Conservation (phyloP, 2,888 invertebrate species). For the Papilio elwesi region DNA sequence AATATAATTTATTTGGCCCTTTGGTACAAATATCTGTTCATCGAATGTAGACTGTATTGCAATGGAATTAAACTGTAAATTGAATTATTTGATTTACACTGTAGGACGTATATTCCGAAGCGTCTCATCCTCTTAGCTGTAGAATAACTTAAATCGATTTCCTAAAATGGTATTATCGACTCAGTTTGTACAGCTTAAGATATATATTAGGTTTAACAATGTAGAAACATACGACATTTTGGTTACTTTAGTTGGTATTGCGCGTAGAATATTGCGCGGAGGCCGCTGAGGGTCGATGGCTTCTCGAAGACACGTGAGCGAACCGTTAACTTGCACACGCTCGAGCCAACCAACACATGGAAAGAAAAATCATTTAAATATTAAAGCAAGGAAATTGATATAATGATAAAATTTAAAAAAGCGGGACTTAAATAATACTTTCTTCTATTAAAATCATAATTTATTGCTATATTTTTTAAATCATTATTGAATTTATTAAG, state of each 20-base stretch:
- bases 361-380: constrained; percentile 72
- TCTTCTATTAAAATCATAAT: too few relatives aligned
- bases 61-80: constrained; percentile 51
- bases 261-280: constrained; percentile 80
- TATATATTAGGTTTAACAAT: constrained; percentile 39
- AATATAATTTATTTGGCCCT: constrained; percentile 11
- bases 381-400: constrained; percentile 62
- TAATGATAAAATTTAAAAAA: too few relatives aligned
- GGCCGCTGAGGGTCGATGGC: constrained; percentile 82
- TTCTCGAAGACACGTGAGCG: constrained; percentile 79
- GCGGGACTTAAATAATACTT: too few relatives aligned
- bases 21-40: background rate
- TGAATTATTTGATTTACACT: constrained; percentile 51
- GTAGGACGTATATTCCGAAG: constrained; percentile 62
- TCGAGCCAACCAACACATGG: constrained; percentile 69
- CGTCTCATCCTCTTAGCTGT: constrained; percentile 47
- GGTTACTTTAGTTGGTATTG: constrained; percentile 56
- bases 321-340: constrained; percentile 78
- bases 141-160: constrained; percentile 7
- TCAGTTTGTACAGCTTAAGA: constrained; percentile 36
- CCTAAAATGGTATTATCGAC: constrained; percentile 3
- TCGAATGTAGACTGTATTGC: constrained; percentile 17
- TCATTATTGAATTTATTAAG: background rate
- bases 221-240: constrained; percentile 48
- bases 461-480: background rate